phyloP scores from a whole-genome alignment of 2,113 vertebrate species.

The Chlamydotis undulata region DNA sequence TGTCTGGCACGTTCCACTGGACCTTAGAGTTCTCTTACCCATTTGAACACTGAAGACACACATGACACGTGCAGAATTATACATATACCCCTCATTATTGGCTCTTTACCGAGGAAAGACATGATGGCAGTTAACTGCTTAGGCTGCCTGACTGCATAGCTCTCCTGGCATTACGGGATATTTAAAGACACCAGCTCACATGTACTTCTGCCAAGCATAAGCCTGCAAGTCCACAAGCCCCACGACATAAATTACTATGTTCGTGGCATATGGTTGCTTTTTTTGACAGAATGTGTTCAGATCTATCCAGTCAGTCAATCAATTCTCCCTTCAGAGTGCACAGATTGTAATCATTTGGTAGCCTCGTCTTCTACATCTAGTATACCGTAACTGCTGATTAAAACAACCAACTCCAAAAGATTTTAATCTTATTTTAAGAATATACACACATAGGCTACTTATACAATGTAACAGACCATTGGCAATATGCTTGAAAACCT shows the following conservation, averaged over 20 bases:
- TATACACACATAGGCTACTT: neutral
- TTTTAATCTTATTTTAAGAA: neutral
- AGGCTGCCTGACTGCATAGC: neutral
- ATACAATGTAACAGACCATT: neutral
- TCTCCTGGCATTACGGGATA: neutral
- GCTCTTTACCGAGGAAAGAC: neutral
- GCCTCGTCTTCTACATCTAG: neutral
- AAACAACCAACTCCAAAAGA: neutral
- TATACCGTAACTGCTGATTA: neutral
- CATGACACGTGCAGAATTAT: neutral
- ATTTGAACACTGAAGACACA: neutral
- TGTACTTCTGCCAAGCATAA: neutral
- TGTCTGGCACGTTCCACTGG: neutral
- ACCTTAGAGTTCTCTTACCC: accelerated
- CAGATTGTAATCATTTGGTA: neutral
- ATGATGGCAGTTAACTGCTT: neutral
- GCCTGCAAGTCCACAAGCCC: neutral
- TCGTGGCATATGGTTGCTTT: neutral
- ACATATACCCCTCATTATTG: neutral
- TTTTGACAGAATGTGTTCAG: neutral
- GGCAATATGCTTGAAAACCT: neutral
- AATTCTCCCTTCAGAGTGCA: neutral
- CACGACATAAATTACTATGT: neutral
- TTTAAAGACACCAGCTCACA: neutral
- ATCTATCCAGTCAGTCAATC: neutral